phyloP scores from a whole-genome alignment of 2,888 invertebrate genomes.

The Agrypnus murinus region DNA sequence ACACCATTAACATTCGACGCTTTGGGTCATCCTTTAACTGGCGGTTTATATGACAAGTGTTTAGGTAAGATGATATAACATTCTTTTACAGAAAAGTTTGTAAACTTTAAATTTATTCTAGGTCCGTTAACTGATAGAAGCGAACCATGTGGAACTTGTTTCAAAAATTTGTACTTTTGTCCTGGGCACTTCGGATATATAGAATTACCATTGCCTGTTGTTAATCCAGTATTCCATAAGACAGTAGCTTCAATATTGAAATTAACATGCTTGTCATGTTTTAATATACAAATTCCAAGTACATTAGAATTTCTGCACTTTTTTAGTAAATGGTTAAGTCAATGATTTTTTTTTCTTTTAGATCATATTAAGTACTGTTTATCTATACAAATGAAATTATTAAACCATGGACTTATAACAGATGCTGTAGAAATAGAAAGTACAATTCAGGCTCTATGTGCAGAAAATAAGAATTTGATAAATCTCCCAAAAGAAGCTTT shows the following conservation, averaged over 20 bases:
- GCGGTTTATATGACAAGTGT: slow-evolving; percentile 92
- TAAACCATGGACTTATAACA: slow-evolving; percentile 83
- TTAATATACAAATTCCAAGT: slow-evolving; percentile 80
- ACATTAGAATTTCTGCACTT: slow-evolving; percentile 45
- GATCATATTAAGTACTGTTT: slow-evolving; percentile 69
- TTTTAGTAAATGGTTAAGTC: no score
- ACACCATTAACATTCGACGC: slow-evolving; percentile 87
- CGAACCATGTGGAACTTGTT: slow-evolving; percentile 89
- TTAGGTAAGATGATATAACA: slow-evolving; percentile 79
- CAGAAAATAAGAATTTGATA: slow-evolving; percentile 58
- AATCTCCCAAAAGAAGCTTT: slow-evolving; percentile 61
- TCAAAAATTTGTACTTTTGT: slow-evolving; percentile 79
- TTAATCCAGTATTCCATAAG: slow-evolving; percentile 92
- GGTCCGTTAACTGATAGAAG: slow-evolving; percentile 77
- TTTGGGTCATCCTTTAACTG: slow-evolving; percentile 86
- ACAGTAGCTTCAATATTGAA: slow-evolving; percentile 80
- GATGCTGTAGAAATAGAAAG: slow-evolving; percentile 79
- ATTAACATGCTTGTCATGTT: slow-evolving; percentile 82
- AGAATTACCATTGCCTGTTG: slow-evolving; percentile 88
- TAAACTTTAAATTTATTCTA: slow-evolving; percentile 48
- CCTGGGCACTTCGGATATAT: slow-evolving; percentile 98
- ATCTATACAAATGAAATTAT: slow-evolving; percentile 79
- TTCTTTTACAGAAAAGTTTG: neutral
- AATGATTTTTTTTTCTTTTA: no score
- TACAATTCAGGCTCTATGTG: slow-evolving; percentile 58